phyloP scores from a whole-genome alignment of 2,113 vertebrate species.

The Mormyrus iriodes region DNA sequence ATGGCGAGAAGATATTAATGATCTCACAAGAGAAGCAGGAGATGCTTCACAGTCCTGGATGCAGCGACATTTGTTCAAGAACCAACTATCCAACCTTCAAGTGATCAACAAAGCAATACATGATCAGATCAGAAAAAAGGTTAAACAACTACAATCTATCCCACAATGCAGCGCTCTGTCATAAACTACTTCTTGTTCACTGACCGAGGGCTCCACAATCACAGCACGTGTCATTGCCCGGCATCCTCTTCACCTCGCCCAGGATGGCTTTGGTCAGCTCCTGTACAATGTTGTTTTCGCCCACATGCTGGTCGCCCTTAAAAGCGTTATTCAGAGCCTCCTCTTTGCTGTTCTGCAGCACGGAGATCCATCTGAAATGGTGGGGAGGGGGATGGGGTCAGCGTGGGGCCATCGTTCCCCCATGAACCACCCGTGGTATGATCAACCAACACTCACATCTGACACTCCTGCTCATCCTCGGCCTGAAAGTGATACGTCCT shows the following conservation, averaged over 20 bases:
- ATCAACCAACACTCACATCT: constrained; percentile 59
- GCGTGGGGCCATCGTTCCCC: constrained; percentile 1
- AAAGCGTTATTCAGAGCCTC: constrained; percentile 96
- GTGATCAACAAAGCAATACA: not conserved
- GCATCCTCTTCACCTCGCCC: constrained; percentile 89
- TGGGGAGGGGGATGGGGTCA: constrained; percentile 20
- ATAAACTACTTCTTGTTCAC: constrained; percentile 22
- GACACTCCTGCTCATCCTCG: constrained; percentile 73
- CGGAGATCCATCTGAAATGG: constrained; percentile 86
- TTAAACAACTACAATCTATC: constrained; percentile 37
- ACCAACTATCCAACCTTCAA: not conserved
- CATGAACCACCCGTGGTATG: not conserved
- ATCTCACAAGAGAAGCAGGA: not conserved
- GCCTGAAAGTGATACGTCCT: constrained; percentile 75
- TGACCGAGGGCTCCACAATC: constrained; percentile 94
- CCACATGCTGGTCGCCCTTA: constrained; percentile 88
- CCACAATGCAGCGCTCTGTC: not conserved
- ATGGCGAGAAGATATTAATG: not conserved
- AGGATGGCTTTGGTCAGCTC: constrained; percentile 96
- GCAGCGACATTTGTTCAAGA: not conserved
- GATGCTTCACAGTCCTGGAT: not conserved
- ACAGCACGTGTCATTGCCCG: constrained; percentile 90
- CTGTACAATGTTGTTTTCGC: constrained; percentile 97
- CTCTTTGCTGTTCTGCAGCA: constrained; percentile 97
- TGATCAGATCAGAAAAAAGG: not conserved